Evolutionary conservation across 2,888 invertebrate species (phyloP), one percentile per base, ranked within the genome.

Genomic region (Germaria angustata): DNA sequence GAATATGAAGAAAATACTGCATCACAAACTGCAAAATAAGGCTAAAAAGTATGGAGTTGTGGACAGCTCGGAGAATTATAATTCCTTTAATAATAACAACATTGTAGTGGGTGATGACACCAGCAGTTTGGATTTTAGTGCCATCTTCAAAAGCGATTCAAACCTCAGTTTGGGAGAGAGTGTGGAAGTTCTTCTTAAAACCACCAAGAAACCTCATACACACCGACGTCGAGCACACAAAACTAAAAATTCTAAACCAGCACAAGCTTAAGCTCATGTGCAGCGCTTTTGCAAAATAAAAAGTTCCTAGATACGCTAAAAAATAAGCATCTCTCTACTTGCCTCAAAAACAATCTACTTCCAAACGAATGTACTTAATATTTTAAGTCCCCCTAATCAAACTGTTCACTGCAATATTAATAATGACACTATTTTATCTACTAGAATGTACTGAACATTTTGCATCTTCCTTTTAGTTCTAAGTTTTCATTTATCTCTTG

Each of bases 1-100:
- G 9, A 85, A 85, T 2, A 87, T 90, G 86, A 84, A 84, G 68
- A 82, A 79, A 28, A 84, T 87, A 0, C 36, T 90, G 15, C 71
- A 75, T 0, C 55, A 49, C 0, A 75, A 72, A 39, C 8, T 76
- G 4, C 51, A 41, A 11, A 69, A 41, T 3, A 63, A 41, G n/a
- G 41, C 28, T 3, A 65, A 32, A 41, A 65, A 57, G n/a, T 66
- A 77, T 53, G 51, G 9, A 2, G 1, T 17, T 6, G 9, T 20
- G 1, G 39, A 63, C 2, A 65, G 34, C 11, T 28, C 24, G 2
- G 66, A 69, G 2, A 28, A 71, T 32, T 72, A 51, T 17, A 13
- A 8, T 15, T 44, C 61, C 1, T 15, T 44, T 28, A 57, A 24
- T 9, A n/a, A 9, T 1, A 53, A 49, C 7, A 51, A 8, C 6